Percentiles rank a stretch among this genome's conserved stretches.
phyloP scores from a whole-genome alignment of 2,888 invertebrate species.

The Caenorhabditis afra region DNA sequence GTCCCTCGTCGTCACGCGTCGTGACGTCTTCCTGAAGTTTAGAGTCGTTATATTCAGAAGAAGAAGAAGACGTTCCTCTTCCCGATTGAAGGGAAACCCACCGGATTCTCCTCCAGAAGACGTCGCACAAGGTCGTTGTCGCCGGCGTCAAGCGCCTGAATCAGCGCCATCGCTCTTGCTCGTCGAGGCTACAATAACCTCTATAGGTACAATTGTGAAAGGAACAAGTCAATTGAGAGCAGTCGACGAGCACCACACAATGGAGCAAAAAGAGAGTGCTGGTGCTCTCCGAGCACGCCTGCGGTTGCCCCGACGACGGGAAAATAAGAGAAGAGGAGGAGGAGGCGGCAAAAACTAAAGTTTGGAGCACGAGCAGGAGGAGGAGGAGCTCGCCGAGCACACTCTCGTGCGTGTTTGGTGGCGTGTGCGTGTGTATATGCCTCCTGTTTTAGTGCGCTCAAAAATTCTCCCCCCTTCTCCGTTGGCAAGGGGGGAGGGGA shows the following conservation, averaged over 20 bases:
- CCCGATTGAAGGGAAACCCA: too few relatives aligned
- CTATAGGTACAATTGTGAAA: too few relatives aligned
- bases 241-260: too few relatives aligned
- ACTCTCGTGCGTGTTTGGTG: too few relatives aligned
- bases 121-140: too few relatives aligned
- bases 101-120: too few relatives aligned
- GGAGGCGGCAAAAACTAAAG: conserved; percentile 2
- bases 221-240: too few relatives aligned
- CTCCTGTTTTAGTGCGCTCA: conserved; percentile 10
- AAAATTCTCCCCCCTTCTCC: neutral
- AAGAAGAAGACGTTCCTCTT: neutral
- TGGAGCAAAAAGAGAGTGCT: neutral
- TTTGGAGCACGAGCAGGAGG: neutral
- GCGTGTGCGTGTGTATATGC: conserved; percentile 24
- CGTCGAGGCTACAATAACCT: too few relatives aligned
- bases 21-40: conserved; percentile 30
- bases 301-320: neutral
- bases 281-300: neutral
- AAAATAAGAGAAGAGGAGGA: neutral
- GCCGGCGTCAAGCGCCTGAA: too few relatives aligned
- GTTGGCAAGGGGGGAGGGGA: too few relatives aligned
- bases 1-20: conserved; percentile 72
- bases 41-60: neutral
- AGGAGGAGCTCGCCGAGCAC: neutral
- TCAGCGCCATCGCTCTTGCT: too few relatives aligned